Evolutionary conservation across 2,797 vertebrate genomes (phyloP), one percentile per base, ranked within the genome.

Genomic region (Saxicola maurus): DNA sequence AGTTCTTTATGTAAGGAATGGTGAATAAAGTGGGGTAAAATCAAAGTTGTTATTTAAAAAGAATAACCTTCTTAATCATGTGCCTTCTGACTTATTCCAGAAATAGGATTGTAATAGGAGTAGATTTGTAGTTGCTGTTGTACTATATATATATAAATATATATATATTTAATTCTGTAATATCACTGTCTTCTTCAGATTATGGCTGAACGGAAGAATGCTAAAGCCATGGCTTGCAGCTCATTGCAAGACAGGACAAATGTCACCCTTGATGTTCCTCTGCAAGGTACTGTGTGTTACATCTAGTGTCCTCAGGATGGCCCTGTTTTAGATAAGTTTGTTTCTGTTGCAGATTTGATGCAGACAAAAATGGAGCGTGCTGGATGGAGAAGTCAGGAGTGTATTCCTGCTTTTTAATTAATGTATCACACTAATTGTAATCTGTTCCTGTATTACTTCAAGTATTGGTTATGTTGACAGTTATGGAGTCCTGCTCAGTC

Each of bases 191-290:
- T 45, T 75, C 65, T 35, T 64, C 96, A 99, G 99, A 99, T 99
- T 97, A 99, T 99, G 99, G 99, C 99, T 17, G 99, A 99, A 95
- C 97, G 98, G 96, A 99, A 98, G 98, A 99, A 98, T 95, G 98
- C 98, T 97, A 99, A 99, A 97, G 98, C 98, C 95, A 97, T 98
- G 96, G 98, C 98, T 95, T 98, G 98, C 96, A 98, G 98, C 95
- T 98, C 98, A 8, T 96, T 98, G 87, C 98, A 98, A 84, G 98
- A 98, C 13, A 95, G 97, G 91, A 84, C 96, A 65, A 96, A 95
- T 8, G 90, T 97, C 78, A 97, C 97, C 86, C 98, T 98, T 2
- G 99, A 99, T 53, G 98, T 99, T 76, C 99, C 99, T 81, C 96
- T 99, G 94, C 99, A 99, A 99, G 99, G 99, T 99, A 98, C 45